Percentiles rank a stretch among this genome's conserved stretches.
Evolutionary conservation across 2,113 vertebrate genomes (phyloP).

Genomic region (Trogon melanurus): DNA sequence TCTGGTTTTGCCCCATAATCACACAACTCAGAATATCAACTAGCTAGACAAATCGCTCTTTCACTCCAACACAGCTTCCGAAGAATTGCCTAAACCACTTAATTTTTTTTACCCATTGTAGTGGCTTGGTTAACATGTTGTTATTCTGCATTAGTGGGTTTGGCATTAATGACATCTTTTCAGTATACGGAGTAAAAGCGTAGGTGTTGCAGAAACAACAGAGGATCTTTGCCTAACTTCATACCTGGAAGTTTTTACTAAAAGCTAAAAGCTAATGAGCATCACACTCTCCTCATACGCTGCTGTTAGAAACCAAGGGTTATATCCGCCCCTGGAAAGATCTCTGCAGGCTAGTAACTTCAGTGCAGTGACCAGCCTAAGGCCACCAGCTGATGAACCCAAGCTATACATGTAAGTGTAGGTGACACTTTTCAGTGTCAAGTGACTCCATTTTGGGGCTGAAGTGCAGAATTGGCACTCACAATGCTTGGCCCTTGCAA

Average conservation of each 20-base stretch:
- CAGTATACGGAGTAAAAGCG: neutral
- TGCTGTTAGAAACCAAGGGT: neutral
- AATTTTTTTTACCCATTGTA: neutral
- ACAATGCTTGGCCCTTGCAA: neutral
- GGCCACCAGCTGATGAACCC: neutral
- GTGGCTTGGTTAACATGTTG: neutral
- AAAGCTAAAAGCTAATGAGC: neutral
- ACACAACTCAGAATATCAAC: neutral
- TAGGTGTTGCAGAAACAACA: neutral
- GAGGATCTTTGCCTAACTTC: neutral
- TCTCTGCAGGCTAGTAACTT: neutral
- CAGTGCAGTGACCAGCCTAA: neutral
- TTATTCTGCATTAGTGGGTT: neutral
- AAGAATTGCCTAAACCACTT: conserved; percentile 21
- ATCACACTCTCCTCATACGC: neutral
- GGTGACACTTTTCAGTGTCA: neutral
- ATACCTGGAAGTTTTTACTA: neutral
- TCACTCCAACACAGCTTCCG: neutral
- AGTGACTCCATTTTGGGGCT: neutral
- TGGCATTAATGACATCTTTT: neutral
- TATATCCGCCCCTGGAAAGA: neutral
- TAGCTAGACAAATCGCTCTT: neutral
- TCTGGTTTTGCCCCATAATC: neutral
- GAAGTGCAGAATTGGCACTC: neutral
- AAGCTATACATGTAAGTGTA: neutral